Percentiles rank a stretch among this genome's conserved stretches.
phyloP scores from a whole-genome alignment of 2,888 invertebrate species.

The Nephrotoma guestfalica region DNA sequence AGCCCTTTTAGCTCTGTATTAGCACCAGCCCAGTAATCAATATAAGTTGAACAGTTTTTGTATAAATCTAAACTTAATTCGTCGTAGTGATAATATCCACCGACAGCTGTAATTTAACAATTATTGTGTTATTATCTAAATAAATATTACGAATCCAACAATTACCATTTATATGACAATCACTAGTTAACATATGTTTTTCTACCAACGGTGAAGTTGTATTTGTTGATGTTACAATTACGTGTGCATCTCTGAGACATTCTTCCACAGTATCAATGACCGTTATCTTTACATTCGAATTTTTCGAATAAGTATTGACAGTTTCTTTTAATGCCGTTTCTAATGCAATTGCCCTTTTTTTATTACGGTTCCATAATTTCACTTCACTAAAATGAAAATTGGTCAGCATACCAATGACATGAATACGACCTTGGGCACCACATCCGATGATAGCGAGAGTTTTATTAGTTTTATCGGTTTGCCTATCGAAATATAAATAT shows the following conservation, averaged over 20 bases:
- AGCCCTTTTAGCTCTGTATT: conserved; percentile 36
- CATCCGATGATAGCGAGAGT: conserved; percentile 37
- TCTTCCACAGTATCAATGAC: conserved; percentile 25
- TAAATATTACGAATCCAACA: background rate
- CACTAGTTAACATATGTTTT: conserved; percentile 35
- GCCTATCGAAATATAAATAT: conserved; percentile 27
- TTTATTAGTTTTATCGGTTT: conserved; percentile 14
- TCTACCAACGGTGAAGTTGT: conserved; percentile 36
- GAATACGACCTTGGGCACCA: conserved; percentile 36
- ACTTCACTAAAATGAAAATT: conserved; percentile 33
- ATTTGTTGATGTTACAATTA: conserved; percentile 45
- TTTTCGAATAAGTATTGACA: conserved; percentile 11
- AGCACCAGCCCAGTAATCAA: conserved; percentile 39
- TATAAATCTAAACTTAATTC: conserved; percentile 41
- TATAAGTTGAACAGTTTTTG: conserved; percentile 34
- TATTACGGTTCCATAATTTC: conserved; percentile 40
- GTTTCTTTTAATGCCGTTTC: conserved; percentile 22
- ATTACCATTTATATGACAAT: conserved; percentile 46
- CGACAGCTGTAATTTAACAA: conserved; percentile 36
- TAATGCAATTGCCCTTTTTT: conserved; percentile 23
- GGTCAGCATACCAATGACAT: conserved; percentile 35
- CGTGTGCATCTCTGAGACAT: conserved; percentile 41
- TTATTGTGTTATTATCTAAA: background rate
- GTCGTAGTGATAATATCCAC: conserved; percentile 33
- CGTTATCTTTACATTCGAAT: conserved; percentile 14